Evolutionary conservation across 2,113 vertebrate genomes (phyloP).

Genomic region (Lathamus discolor): DNA sequence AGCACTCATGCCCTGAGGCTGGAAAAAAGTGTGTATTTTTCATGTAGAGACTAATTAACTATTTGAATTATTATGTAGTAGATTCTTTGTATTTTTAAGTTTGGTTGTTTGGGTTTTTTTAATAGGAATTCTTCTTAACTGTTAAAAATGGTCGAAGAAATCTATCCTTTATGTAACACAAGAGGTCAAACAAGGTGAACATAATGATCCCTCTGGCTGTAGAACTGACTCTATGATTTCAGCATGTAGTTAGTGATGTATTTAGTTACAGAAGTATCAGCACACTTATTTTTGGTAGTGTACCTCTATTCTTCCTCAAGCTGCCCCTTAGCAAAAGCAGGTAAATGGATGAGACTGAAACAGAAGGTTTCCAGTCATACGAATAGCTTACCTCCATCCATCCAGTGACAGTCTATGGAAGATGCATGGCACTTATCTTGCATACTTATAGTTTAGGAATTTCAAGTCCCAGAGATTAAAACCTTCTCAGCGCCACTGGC

Average conservation of each 20-base stretch:
- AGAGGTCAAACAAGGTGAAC: slow-evolving; percentile 7
- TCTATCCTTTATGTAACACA: not conserved
- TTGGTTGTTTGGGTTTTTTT: not conserved
- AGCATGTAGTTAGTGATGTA: not conserved
- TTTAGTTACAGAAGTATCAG: not conserved
- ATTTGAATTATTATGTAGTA: not conserved
- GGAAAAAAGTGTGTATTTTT: not conserved
- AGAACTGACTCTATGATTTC: not conserved
- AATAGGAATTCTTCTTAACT: not conserved
- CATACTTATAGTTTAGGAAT: not conserved
- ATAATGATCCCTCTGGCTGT: not conserved
- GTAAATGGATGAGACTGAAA: not conserved
- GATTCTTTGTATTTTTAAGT: not conserved
- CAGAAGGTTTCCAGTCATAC: not conserved
- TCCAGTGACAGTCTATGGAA: not conserved
- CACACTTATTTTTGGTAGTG: not conserved
- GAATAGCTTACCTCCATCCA: not conserved
- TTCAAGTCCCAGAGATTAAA: not conserved
- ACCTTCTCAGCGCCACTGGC: not conserved
- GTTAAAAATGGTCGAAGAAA: not conserved
- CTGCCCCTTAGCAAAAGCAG: not conserved
- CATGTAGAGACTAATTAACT: not conserved
- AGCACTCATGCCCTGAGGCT: not conserved
- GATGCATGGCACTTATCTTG: not conserved
- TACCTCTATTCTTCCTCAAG: not conserved